Base-by-base conservation (phyloP, 2,113 vertebrate species). In the Ochotona curzoniae region DNA sequence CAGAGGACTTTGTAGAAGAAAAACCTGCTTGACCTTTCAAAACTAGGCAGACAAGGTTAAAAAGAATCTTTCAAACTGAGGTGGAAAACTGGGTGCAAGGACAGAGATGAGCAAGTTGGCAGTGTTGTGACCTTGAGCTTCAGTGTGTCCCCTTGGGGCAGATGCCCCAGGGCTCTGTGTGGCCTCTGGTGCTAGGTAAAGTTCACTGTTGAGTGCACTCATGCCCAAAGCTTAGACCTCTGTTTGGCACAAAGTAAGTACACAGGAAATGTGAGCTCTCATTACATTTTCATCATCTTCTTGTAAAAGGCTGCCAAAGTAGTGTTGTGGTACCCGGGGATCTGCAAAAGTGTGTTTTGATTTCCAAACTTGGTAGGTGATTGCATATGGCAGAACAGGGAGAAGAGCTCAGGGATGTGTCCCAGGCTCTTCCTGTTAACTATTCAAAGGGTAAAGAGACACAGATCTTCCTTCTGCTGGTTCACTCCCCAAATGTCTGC, bases 1-100 rank as follows among this genome's bases (percentile, higher is more conserved):
- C 51, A 73, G 78, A 78, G 93, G 64, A 75, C 93, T 73, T 91
- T 80, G 49, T 35, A 87, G 32, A 93, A 44, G 88, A 49, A 64
- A 51, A 57, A 70, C 11, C 0, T 83, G 76, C 51, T 64, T 61
- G 30, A 1, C 1, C 69, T 70, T 96, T 91, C 51, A 76, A 87
- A 93, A 60, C 64, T 47, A 63, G 18, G 49, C 75, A 25, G 25
- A 35, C 44, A 20, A 54, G 49, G 38, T 78, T 60, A 21, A 67
- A 92, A 94, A 67, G 80, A 21, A 35, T 28, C 30, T 93, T 91
- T 57, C 12, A 63, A 79, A 57, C 11, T 70, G 83, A 84, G 64
- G 15, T 83, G 70, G 89, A 93, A 91, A 80, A 23, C 18, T 6
- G 15, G n/a, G 2, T 12, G 14, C 51, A 83, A 85, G 47, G 54